Base-by-base conservation (phyloP, 2,113 vertebrate species). In the Synchiropus splendidus region DNA sequence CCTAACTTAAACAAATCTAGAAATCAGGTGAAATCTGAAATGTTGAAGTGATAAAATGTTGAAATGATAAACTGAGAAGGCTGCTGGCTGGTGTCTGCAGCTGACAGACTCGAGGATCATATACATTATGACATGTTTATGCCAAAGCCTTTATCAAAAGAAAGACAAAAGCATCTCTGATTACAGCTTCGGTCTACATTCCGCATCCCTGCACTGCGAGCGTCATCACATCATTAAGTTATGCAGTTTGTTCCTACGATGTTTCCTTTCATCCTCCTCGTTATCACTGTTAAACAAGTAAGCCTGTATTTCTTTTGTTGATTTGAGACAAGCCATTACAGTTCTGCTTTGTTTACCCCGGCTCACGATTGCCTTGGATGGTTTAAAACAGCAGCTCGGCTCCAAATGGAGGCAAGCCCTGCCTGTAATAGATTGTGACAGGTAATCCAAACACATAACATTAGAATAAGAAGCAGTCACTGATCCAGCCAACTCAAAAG, bases 371-470 rank as follows among this genome's bases (percentile, higher is more conserved):
- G 73, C 65, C 53, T 71, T 54, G 63, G 75, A 83, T 81, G 71
- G 79, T 78, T 76, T 74, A 61, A 61, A 73, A 74, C 67, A 52
- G 73, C 66, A 61, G 61, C 52, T 42, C 38, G 12, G 66, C 68
- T 74, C 54, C 63, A 44, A 68, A 74, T 59, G 59, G 71, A 77
- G 54, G 61, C 65, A 57, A 50, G 42, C 48, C 40, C 67, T 60
- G 63, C 61, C 74, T 67, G 61, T 81, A 83, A 83, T 84, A 41
- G 68, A 43, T 74, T 78, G 66, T 83, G 83, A 83, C 79, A 79
- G 77, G 81, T 80, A 79, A 81, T 83, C 79, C 71, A 83, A 84
- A 83, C 78, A 77, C 75, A 85, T 78, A 79, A 76, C 72, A 74
- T 83, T 79, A 79, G 67, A 79, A 71, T 73, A 74, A 70, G 74